Evolutionary conservation across 2,888 invertebrate genomes (phyloP).

Genomic region (Drosophila colorata): DNA sequence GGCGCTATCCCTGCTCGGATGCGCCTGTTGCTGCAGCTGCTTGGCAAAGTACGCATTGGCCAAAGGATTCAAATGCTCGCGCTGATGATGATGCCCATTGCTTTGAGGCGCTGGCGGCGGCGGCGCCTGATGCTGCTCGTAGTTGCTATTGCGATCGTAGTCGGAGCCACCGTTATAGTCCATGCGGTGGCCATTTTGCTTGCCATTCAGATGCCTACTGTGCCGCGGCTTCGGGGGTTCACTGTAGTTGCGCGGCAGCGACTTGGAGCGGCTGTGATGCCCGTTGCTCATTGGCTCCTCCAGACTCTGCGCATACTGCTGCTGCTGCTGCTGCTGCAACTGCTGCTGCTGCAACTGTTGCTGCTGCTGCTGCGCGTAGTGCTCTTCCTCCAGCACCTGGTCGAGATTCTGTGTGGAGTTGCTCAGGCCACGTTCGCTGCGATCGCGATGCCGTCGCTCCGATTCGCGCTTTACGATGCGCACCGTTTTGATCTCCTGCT

Average conservation of each 20-base stretch:
- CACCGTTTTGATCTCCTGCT: constrained; percentile 96
- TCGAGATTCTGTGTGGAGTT: constrained; percentile 85
- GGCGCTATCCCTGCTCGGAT: constrained; percentile 74
- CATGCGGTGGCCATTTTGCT: constrained; percentile 61
- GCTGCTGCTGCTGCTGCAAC: constrained; percentile 37
- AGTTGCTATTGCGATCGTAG: constrained; percentile 84
- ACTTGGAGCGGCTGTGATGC: constrained; percentile 86
- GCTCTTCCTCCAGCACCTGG: constrained; percentile 85
- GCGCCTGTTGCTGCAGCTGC: constrained; percentile 77
- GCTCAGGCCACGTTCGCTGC: constrained; percentile 88
- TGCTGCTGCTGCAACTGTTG: constrained; percentile 40
- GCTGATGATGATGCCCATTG: constrained; percentile 71
- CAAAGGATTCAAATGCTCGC: constrained; percentile 79
- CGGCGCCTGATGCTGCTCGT: constrained; percentile 72
- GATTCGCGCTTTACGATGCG: constrained; percentile 96
- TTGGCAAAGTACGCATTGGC: constrained; percentile 83
- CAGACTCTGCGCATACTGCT: constrained; percentile 59
- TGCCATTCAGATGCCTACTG: constrained; percentile 65
- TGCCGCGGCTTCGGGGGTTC: constrained; percentile 81
- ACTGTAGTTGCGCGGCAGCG: constrained; percentile 86
- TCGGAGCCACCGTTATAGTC: constrained; percentile 57
- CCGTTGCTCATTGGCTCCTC: constrained; percentile 79
- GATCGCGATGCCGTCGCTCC: constrained; percentile 92
- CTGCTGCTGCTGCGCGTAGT: constrained; percentile 60
- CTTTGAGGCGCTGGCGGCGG: constrained; percentile 74